Evolutionary conservation across 2,797 vertebrate species (phyloP).

Genomic region (Argyrosomus regius): DNA sequence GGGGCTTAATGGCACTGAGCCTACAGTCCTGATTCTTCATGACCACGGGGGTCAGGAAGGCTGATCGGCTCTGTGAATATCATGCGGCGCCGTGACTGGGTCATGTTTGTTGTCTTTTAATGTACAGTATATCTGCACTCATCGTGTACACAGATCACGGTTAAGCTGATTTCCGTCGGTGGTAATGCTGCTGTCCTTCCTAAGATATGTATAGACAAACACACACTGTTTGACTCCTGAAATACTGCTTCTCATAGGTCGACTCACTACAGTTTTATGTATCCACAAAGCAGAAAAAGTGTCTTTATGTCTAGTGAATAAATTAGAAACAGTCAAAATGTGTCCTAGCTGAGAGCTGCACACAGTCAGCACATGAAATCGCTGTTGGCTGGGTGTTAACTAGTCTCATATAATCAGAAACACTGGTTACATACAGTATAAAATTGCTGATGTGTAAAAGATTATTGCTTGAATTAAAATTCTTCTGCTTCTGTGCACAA

Average conservation of each 20-base stretch:
- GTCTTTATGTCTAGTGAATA: background rate
- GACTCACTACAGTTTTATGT: no score
- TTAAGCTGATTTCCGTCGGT: constrained; percentile 54
- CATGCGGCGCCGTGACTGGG: constrained; percentile 10
- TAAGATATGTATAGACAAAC: background rate
- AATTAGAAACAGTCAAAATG: background rate
- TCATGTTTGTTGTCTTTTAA: constrained; percentile 64
- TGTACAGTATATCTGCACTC: constrained; percentile 53
- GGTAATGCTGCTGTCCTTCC: constrained; percentile 4
- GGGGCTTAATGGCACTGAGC: constrained; percentile 45
- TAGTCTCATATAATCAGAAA: background rate
- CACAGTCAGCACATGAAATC: background rate
- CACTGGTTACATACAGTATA: no score
- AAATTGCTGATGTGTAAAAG: background rate
- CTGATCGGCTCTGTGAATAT: constrained; percentile 31
- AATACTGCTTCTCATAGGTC: background rate
- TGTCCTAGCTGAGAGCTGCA: background rate
- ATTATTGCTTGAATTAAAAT: background rate
- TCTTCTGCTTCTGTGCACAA: background rate
- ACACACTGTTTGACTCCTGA: constrained; percentile 1
- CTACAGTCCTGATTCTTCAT: constrained; percentile 17
- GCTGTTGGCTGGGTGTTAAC: background rate
- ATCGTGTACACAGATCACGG: constrained; percentile 40
- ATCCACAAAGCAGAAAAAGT: background rate
- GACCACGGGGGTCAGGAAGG: background rate